Percentiles rank a stretch among this genome's conserved stretches.
phyloP scores from a whole-genome alignment of 2,113 vertebrate species.

The Nannospalax galili region DNA sequence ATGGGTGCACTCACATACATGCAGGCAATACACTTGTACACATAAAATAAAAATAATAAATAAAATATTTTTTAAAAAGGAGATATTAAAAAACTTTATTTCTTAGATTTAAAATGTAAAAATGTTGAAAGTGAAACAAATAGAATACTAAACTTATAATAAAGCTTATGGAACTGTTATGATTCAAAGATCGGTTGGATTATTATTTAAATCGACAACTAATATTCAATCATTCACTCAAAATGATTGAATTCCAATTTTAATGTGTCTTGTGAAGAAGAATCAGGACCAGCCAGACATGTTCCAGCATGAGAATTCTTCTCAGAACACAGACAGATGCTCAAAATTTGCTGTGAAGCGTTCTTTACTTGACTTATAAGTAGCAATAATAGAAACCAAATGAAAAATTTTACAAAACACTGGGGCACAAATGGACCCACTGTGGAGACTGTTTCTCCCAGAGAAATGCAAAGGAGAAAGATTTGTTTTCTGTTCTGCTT shows the following conservation, averaged over 20 bases:
- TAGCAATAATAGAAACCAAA: not conserved
- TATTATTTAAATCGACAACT: not conserved
- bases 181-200: not conserved
- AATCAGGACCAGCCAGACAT: not conserved
- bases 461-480: not conserved
- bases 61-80: no score
- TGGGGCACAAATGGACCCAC: not conserved
- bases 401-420: not conserved
- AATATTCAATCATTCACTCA: not conserved
- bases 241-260: slow-evolving; percentile 1
- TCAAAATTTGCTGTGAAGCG: not conserved
- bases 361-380: not conserved
- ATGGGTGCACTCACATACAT: no score
- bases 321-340: not conserved
- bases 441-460: not conserved
- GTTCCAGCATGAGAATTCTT: not conserved
- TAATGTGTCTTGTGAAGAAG: not conserved
- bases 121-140: not conserved
- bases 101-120: slow-evolving; percentile 23
- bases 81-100: not conserved
- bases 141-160: not conserved
- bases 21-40: no score
- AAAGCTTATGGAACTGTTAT: not conserved
- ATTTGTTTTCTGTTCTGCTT: not conserved
- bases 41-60: no score